These are phyloP conservation scores for Eulimnadia texana DNA, from an alignment of 1,140 invertebrate species.

Conservation along the genomic window DNA sequence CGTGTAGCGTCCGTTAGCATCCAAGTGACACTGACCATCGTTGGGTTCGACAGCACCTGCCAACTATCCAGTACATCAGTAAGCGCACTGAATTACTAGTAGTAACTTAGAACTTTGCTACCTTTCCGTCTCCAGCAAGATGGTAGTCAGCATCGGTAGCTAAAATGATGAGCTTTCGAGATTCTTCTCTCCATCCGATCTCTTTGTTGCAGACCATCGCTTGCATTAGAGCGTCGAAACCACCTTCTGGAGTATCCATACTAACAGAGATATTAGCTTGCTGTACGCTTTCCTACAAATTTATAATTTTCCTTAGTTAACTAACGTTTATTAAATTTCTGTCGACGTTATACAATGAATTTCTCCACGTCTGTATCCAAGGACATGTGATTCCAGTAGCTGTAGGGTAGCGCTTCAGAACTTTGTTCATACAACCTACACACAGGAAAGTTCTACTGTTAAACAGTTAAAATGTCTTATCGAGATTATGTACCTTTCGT, in stretches of 20 bases:
- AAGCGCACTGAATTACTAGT: neutral
- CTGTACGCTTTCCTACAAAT: constrained; percentile 20
- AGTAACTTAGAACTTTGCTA: constrained; percentile 21
- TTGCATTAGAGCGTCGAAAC: constrained; percentile 66
- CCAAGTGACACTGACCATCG: constrained; percentile 44
- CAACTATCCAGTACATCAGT: constrained; percentile 27
- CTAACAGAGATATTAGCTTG: constrained; percentile 44
- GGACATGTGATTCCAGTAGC: constrained; percentile 49
- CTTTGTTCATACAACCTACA: neutral
- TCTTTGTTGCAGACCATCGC: constrained; percentile 43
- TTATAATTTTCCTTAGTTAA: neutral
- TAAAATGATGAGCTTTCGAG: constrained; percentile 43
- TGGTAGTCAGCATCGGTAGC: constrained; percentile 46
- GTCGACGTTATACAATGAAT: constrained; percentile 35
- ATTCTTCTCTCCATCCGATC: constrained; percentile 41
- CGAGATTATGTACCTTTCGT: constrained; percentile 21
- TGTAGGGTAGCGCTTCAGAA: constrained; percentile 34
- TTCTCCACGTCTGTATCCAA: constrained; percentile 39
- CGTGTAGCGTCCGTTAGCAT: constrained; percentile 35
- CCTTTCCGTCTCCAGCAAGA: constrained; percentile 46
- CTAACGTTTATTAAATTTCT: neutral
- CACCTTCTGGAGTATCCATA: constrained; percentile 56
- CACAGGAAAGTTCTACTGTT: constrained; percentile 33
- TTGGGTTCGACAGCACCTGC: constrained; percentile 48
- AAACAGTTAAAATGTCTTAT: constrained; percentile 23